Evolutionary conservation across 2,113 vertebrate genomes (phyloP).

Genomic region (Corythornis madagascariensis): DNA sequence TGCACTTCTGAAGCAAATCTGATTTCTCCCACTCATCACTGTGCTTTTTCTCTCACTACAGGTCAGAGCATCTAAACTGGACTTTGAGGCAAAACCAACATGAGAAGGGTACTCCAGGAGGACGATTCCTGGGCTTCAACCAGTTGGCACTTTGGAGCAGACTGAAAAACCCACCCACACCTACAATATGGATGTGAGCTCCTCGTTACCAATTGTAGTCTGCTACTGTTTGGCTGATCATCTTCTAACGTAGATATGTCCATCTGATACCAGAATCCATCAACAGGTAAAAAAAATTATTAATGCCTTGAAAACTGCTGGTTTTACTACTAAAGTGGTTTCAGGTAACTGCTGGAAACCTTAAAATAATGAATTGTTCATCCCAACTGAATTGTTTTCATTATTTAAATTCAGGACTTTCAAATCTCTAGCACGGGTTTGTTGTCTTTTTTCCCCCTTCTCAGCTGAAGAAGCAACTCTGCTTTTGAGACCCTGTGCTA

Average conservation of each 20-base stretch:
- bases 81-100: not conserved
- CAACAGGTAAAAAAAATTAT: not conserved
- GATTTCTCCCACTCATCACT: not conserved
- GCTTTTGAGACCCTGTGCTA: not conserved
- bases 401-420: not conserved
- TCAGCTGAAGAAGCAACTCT: not conserved
- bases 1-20: not conserved
- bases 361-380: not conserved
- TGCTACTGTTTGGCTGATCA: not conserved
- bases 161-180: not conserved
- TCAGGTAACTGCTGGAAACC: not conserved
- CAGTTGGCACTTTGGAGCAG: not conserved
- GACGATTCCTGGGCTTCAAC: not conserved
- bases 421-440: not conserved
- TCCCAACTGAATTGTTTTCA: not conserved
- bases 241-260: not conserved
- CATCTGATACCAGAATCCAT: not conserved
- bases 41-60: not conserved
- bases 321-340: not conserved
- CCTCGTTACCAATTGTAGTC: not conserved
- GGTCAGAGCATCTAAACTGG: not conserved
- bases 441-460: not conserved
- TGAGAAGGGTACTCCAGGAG: not conserved
- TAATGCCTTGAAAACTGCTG: not conserved
- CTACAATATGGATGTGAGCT: accelerated